Percentiles rank a stretch among this genome's conserved stretches.
phyloP scores from a whole-genome alignment of 2,113 vertebrate species.

The Amphiprion percula region DNA sequence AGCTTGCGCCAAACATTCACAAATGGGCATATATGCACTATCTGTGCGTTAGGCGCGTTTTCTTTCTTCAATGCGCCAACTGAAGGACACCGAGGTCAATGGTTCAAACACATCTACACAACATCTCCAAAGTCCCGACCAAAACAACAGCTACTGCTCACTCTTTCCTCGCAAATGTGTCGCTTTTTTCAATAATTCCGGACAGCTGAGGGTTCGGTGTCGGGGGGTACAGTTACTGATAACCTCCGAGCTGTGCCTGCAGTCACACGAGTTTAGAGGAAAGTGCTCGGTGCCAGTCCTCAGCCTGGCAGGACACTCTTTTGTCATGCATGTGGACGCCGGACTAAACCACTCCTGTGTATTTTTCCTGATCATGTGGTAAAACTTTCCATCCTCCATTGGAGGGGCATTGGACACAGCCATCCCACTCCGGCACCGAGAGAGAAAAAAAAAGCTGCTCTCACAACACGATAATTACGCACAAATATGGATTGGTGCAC shows the following conservation, averaged over 20 bases:
- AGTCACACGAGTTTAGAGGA: constrained; percentile 25
- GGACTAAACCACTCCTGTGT: constrained; percentile 38
- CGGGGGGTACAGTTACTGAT: not conserved
- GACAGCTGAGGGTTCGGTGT: not conserved
- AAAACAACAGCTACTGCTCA: not conserved
- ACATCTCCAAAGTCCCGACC: not conserved
- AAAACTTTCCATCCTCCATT: constrained; percentile 75
- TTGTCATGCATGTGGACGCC: constrained; percentile 34
- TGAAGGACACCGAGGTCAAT: constrained; percentile 83
- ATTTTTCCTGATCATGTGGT: constrained; percentile 66
- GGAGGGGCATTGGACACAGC: constrained; percentile 50
- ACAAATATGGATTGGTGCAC: not conserved
- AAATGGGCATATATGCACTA: accelerated
- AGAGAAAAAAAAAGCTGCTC: constrained; percentile 1
- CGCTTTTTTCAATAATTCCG: not conserved
- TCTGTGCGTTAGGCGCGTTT: constrained; percentile 22
- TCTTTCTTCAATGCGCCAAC: constrained; percentile 37
- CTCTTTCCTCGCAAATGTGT: not conserved
- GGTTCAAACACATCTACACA: constrained; percentile 36
- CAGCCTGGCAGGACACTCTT: constrained; percentile 43
- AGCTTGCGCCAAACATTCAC: not conserved
- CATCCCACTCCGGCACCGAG: constrained; percentile 49
- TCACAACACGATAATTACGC: constrained; percentile 14
- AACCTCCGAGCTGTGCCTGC: constrained; percentile 22
- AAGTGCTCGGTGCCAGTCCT: constrained; percentile 34